Evolutionary conservation across 37 sponge, comb jelly and placozoan species (phyloP).

Genomic region (Aplysina aerophoba): DNA sequence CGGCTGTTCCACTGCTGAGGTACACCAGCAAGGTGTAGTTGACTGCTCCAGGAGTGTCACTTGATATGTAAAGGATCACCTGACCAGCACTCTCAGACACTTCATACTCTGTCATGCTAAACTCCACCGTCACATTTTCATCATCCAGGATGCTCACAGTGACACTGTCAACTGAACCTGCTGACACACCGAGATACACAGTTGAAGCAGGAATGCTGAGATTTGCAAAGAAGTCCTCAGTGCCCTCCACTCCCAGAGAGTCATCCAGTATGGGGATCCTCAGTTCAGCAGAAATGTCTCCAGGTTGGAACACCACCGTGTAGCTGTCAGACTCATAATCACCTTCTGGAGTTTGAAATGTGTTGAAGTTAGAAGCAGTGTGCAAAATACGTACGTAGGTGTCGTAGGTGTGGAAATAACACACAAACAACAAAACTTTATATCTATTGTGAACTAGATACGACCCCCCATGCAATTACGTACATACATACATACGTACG

Average conservation of each 20-base stretch:
- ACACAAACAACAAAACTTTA: no score
- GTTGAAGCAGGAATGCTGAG: neutral
- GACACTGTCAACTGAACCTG: neutral
- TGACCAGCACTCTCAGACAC: neutral
- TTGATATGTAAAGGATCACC: neutral
- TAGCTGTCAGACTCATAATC: neutral
- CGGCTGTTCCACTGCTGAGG: conserved; percentile 9
- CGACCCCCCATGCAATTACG: no score
- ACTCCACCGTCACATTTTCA: neutral
- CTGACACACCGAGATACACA: neutral
- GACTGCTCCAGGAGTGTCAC: no score
- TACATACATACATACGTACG: no score
- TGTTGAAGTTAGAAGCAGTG: no score
- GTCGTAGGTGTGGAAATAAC: no score
- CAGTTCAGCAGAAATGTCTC: neutral
- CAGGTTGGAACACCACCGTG: neutral
- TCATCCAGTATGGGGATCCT: neutral
- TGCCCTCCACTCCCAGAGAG: neutral
- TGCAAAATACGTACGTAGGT: no score
- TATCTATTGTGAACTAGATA: no score
- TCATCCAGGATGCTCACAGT: conserved; percentile 17
- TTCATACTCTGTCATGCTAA: neutral
- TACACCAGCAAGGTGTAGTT: conserved; percentile 11
- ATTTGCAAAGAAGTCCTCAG: conserved; percentile 14
- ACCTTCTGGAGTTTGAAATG: no score